Evolutionary conservation across 2,113 vertebrate genomes (phyloP), one percentile per base, ranked within the genome.

Genomic region (Pardalotus punctatus): DNA sequence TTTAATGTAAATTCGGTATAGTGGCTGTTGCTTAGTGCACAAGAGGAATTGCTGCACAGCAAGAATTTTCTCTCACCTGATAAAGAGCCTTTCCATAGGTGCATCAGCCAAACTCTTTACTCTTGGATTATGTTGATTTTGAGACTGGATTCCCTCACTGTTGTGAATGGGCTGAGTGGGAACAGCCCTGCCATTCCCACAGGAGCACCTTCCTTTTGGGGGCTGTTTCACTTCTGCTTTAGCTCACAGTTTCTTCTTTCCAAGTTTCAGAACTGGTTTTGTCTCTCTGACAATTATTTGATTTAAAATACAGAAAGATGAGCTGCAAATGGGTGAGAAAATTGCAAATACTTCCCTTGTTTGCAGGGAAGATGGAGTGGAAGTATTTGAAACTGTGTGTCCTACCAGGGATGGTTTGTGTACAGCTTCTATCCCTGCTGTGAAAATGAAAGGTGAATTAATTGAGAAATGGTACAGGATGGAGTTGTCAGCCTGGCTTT

Each of bases 401-500:
- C 40, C 19, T 43, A 0, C 12, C 8, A 3, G 24, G 18, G 15
- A 4, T 51, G 40, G 23, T 38, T 60, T 43, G 58, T 43, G 50
- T 28, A 9, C 7, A 6, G 0, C 29, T 92, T 50, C 42, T 38
- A 2, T 21, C 58, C 8, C 2, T 42, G 66, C 19, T 1, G 1
- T 11, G 66, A 10, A 64, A 24, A 36, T 1, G 4, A 33, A 53
- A 61, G 51, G n/a, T 23, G 0, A 43, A 74, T 45, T 6, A 25
- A 71, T 27, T 29, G 5, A 9, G 47, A 18, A 45, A 11, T 27
- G 66, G 43, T 42, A 27, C 20, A 19, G 21, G 40, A 45, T 33
- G 28, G 7, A 22, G 23, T 18, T 12, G 0, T 67, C 70, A 42
- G 29, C 35, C 40, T 88, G 62, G 12, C 33, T 42, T 24, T 74